Conservation (phyloP, 1,140 invertebrate genomes). For the Chionoecetes opilio region DNA sequence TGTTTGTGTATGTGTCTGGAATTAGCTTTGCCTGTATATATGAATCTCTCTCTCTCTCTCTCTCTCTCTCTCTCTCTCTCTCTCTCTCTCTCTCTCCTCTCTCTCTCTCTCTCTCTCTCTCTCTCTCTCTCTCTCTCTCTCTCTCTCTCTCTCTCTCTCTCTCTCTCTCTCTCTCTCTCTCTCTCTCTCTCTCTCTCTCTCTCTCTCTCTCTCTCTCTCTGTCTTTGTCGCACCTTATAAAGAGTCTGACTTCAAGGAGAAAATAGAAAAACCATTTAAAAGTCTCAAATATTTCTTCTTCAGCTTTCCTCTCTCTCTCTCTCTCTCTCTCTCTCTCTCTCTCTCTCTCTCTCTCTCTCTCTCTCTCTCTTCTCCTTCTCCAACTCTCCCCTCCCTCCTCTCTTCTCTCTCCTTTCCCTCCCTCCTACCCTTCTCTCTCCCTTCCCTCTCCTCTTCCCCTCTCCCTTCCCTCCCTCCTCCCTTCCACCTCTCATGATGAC, state of each 20-base stretch:
- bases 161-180: constrained; percentile 11
- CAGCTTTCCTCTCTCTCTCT: background rate
- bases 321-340: background rate
- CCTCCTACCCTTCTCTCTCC: background rate
- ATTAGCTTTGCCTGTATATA: no score
- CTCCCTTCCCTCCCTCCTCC: background rate
- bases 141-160: background rate
- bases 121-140: background rate
- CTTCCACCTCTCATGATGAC: background rate
- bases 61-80: no score
- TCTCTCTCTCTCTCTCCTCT: no score
- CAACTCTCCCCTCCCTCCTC: background rate
- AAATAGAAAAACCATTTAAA: background rate
- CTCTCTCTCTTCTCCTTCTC: background rate
- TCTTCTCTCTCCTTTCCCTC: background rate
- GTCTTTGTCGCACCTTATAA: background rate
- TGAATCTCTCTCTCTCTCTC: no score
- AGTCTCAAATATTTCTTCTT: background rate
- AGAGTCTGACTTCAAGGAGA: background rate
- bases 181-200: constrained; percentile 12
- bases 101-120: no score
- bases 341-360: background rate
- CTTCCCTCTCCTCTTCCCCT: background rate
- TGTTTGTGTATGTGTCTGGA: no score
- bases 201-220: constrained; percentile 34